Evolutionary conservation across 2,113 vertebrate species (phyloP).

Genomic region (Mobula hypostoma): DNA sequence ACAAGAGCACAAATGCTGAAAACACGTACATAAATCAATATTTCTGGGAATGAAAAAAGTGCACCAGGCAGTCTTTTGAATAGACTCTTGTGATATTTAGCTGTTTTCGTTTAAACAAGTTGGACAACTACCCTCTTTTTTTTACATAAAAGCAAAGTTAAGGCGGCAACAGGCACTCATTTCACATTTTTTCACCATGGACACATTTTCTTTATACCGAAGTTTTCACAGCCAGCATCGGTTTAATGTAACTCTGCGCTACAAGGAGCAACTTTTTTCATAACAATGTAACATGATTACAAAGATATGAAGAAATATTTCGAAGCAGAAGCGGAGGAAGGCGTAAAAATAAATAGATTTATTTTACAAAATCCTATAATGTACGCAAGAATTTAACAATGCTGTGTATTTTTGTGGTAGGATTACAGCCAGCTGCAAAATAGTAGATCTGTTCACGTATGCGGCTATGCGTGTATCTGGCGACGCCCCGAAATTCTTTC

Average conservation of each 20-base stretch:
- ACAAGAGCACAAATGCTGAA: neutral
- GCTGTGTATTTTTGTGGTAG: neutral
- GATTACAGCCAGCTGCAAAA: neutral
- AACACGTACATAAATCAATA: neutral
- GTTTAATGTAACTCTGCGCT: neutral
- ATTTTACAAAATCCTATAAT: neutral
- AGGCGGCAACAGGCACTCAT: neutral
- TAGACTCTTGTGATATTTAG: neutral
- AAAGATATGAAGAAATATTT: neutral
- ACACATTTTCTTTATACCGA: neutral
- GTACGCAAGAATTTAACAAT: neutral
- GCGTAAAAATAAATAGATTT: neutral
- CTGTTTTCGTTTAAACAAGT: neutral
- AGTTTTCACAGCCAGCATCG: no score
- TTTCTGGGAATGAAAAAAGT: neutral
- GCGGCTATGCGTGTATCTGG: no score
- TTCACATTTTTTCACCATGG: neutral
- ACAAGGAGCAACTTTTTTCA: neutral
- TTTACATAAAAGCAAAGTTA: neutral
- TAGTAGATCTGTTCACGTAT: neutral
- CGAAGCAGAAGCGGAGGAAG: neutral
- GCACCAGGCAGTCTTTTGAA: neutral
- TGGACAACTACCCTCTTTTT: neutral
- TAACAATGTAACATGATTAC: neutral
- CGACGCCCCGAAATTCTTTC: no score